A percentile compares a stretch with the other conserved stretches of the same genome.
These are phyloP conservation scores for Psophia crepitans DNA, from an alignment of 2,113 vertebrate species.

Conservation along the genomic window DNA sequence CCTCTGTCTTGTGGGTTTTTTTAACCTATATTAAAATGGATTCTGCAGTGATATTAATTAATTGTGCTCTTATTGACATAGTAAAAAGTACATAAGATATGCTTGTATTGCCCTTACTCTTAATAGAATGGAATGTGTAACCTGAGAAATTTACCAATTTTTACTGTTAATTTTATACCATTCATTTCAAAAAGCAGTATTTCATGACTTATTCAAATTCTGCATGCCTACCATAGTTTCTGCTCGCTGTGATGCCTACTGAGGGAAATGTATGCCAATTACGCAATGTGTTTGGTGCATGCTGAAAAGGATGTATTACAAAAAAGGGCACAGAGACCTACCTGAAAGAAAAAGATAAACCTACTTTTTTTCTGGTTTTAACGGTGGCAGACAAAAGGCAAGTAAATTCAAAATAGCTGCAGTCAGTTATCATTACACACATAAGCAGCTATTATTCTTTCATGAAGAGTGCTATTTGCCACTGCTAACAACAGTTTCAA, in stretches of 20 bases:
- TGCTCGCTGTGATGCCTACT: background rate
- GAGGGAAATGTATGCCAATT: background rate
- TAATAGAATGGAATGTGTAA: background rate
- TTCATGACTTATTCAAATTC: background rate
- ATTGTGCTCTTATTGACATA: background rate
- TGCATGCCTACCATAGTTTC: background rate
- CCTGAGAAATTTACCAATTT: background rate
- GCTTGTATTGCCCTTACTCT: background rate
- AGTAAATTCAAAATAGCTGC: background rate
- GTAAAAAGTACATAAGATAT: background rate
- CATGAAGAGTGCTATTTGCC: background rate
- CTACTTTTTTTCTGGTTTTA: background rate
- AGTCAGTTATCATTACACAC: background rate
- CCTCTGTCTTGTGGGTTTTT: background rate
- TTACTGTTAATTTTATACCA: background rate
- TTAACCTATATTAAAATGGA: background rate
- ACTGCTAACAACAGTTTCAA: background rate
- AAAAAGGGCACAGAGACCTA: background rate
- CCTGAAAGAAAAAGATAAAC: constrained; percentile 30
- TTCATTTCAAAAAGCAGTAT: background rate
- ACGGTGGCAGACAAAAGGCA: background rate
- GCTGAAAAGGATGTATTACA: background rate
- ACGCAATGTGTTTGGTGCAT: background rate
- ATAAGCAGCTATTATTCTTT: background rate
- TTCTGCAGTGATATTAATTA: background rate